phyloP scores from a whole-genome alignment of 2,113 vertebrate species.

The Varanus komodoensis region DNA sequence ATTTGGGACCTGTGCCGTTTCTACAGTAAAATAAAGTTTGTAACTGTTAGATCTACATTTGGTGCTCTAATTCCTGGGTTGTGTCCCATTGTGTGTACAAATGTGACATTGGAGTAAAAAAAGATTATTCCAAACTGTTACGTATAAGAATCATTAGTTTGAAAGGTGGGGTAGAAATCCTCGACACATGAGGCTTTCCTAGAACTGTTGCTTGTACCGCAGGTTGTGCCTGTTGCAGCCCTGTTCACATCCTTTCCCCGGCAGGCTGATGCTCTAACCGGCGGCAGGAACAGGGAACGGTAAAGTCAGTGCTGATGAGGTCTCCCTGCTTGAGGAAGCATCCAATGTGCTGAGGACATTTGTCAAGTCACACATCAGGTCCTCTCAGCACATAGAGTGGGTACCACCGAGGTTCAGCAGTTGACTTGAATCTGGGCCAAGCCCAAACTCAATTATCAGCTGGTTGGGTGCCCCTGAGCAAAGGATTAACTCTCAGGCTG shows the following conservation, averaged over 20 bases:
- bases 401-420: not conserved
- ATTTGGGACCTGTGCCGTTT: too few relatives aligned
- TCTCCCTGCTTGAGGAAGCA: not conserved
- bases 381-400: not conserved
- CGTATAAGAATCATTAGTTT: not conserved
- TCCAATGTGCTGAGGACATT: not conserved
- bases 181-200: not conserved
- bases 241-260: not conserved
- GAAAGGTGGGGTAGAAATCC: not conserved
- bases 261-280: not conserved
- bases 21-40: too few relatives aligned
- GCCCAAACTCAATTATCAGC: not conserved
- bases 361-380: not conserved
- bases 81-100: too few relatives aligned
- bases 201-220: too few relatives aligned
- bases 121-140: too few relatives aligned
- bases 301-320: not conserved
- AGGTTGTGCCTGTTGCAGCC: too few relatives aligned
- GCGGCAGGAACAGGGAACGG: too few relatives aligned
- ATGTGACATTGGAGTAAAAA: too few relatives aligned
- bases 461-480: not conserved
- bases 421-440: not conserved
- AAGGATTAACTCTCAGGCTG: not conserved
- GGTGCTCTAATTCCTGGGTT: too few relatives aligned
- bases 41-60: too few relatives aligned